Percentiles rank a stretch among this genome's conserved stretches.
Conservation (phyloP, 2,797 vertebrate species). For the Otolemur crassicaudatus region DNA sequence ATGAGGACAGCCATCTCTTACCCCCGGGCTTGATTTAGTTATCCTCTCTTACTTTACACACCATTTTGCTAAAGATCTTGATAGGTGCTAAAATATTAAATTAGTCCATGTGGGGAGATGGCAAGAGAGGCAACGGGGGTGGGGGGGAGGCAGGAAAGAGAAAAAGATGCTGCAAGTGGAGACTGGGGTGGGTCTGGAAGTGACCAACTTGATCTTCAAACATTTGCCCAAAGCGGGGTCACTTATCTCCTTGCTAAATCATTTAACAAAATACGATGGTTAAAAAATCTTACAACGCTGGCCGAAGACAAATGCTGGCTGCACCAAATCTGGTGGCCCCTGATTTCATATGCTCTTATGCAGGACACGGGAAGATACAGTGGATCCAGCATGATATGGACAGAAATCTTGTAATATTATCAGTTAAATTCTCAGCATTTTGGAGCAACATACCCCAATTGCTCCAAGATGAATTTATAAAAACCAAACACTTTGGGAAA, state of each 20-base stretch:
- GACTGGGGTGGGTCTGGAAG: not conserved
- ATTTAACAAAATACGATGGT: not conserved
- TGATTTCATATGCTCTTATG: not conserved
- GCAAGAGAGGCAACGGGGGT: not conserved
- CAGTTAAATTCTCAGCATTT: constrained; percentile 30
- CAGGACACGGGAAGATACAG: not conserved
- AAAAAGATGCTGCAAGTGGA: not conserved
- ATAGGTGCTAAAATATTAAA: not conserved
- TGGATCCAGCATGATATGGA: not conserved
- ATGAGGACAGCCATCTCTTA: not conserved
- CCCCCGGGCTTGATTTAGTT: not conserved
- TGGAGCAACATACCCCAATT: not conserved
- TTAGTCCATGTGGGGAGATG: not conserved
- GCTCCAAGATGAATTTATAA: constrained; percentile 28
- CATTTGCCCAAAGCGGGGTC: not conserved
- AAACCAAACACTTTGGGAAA: not conserved
- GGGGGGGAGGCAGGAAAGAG: not conserved
- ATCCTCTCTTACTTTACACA: not conserved
- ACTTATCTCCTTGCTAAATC: constrained; percentile 9
- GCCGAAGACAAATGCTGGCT: not conserved
- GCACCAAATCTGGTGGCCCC: not conserved
- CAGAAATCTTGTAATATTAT: not conserved
- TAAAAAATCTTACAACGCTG: not conserved
- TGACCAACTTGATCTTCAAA: constrained; percentile 1
- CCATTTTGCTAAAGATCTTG: constrained; percentile 24